These are phyloP conservation scores for Trichonephila inaurata DNA, from an alignment of 1,140 invertebrate genomes.

Conservation along the genomic window DNA sequence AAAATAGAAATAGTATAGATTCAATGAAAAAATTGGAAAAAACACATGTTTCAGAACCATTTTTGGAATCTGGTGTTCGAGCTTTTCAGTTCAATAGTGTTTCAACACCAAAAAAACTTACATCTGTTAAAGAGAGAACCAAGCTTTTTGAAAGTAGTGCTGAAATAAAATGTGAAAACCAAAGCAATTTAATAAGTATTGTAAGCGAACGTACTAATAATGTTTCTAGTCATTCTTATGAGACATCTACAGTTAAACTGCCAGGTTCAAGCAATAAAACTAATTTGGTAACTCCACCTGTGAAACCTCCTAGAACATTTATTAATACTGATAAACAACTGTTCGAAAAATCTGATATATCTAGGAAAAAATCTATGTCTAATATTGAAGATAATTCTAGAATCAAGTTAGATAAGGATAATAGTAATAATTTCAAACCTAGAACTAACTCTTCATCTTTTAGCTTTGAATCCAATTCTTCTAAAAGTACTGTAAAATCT, in stretches of 20 bases:
- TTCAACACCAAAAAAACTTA: neutral
- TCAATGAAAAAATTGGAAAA: slow-evolving; percentile 17
- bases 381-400: neutral
- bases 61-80: neutral
- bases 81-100: neutral
- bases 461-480: neutral
- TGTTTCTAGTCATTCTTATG: neutral
- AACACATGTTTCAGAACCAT: neutral
- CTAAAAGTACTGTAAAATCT: neutral
- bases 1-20: neutral
- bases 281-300: slow-evolving; percentile 22
- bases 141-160: slow-evolving; percentile 55
- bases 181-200: neutral
- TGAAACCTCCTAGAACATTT: slow-evolving; percentile 67
- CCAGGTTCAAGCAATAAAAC: neutral
- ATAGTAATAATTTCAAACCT: neutral
- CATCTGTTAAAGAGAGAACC: slow-evolving; percentile 67
- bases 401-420: neutral
- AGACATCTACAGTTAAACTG: neutral
- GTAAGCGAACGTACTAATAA: neutral
- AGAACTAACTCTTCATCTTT: neutral
- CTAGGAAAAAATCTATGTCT: neutral
- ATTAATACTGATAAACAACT: neutral
- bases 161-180: neutral
- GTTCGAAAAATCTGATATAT: neutral